Conservation (phyloP, 2,888 invertebrate species). For the Choristoneura rosaceana region DNA sequence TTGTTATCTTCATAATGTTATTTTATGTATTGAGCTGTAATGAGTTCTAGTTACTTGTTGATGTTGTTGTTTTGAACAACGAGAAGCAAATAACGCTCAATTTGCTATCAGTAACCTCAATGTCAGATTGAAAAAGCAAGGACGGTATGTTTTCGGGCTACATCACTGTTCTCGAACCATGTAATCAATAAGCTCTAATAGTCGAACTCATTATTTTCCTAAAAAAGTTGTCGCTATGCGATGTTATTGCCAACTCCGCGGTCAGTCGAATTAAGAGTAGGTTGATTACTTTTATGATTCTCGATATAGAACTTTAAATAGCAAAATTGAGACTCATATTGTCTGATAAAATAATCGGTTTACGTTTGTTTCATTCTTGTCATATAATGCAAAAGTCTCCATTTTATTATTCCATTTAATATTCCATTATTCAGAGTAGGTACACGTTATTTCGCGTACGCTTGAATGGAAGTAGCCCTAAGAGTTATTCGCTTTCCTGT, state of each 20-base stretch:
- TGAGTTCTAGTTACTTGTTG: slow-evolving; percentile 2
- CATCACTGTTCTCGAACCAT: slow-evolving; percentile 5
- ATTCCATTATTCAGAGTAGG: neutral
- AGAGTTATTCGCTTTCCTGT: slow-evolving; percentile 8
- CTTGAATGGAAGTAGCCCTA: neutral
- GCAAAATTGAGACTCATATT: neutral
- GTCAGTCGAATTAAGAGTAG: slow-evolving; percentile 25
- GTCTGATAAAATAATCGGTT: neutral
- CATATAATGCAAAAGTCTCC: neutral
- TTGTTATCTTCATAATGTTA: slow-evolving; percentile 1
- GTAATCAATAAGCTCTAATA: neutral
- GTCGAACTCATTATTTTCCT: slow-evolving; percentile 9
- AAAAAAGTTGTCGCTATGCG: neutral
- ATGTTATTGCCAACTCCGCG: neutral
- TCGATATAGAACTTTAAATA: slow-evolving; percentile 4
- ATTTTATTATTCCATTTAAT: neutral
- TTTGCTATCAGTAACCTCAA: slow-evolving; percentile 16
- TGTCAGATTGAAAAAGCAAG: slow-evolving; percentile 17
- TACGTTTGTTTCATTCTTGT: neutral
- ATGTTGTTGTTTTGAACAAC: slow-evolving; percentile 3
- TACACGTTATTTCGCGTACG: neutral
- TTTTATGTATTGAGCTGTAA: neutral
- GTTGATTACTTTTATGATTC: slow-evolving; percentile 19
- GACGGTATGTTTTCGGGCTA: slow-evolving; percentile 10
- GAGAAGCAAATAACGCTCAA: slow-evolving; percentile 2